These are phyloP conservation scores for Chiroxiphia lanceolata DNA, from an alignment of 2,797 vertebrate species.

Conservation along the genomic window DNA sequence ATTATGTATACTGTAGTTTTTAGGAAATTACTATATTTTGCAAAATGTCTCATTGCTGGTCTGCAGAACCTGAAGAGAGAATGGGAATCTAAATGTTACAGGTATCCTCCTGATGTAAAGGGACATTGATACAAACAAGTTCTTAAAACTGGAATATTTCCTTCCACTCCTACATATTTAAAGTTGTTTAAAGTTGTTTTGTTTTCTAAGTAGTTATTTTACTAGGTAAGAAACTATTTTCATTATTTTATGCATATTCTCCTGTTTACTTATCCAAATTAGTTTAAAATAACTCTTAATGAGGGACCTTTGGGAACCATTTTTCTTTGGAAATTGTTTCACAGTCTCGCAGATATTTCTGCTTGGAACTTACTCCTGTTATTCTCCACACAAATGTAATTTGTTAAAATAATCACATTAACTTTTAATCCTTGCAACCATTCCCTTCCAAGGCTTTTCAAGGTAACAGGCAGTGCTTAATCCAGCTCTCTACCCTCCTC, in stretches of 20 bases:
- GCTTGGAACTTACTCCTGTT: neutral
- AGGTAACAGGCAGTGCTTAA: neutral
- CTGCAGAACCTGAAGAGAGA: neutral
- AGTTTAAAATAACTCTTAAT: neutral
- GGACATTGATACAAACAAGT: neutral
- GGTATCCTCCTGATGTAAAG: neutral
- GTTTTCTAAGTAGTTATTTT: neutral
- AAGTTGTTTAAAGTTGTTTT: neutral
- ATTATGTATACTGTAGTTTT: neutral
- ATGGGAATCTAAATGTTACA: neutral
- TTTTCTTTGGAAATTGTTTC: neutral
- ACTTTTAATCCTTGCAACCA: neutral
- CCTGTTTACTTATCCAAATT: neutral
- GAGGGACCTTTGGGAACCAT: neutral
- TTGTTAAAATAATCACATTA: constrained; percentile 31
- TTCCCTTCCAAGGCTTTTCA: neutral
- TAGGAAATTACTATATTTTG: neutral
- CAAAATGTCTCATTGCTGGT: neutral
- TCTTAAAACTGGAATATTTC: neutral
- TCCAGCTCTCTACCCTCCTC: neutral
- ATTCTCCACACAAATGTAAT: neutral
- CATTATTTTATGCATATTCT: neutral
- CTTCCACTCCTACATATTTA: neutral
- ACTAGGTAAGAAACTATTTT: neutral
- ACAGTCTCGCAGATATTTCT: neutral